A percentile compares a stretch with the other conserved stretches of the same genome.
Conservation (phyloP, 1,140 invertebrate species). For the Drosophila kohkoa region DNA sequence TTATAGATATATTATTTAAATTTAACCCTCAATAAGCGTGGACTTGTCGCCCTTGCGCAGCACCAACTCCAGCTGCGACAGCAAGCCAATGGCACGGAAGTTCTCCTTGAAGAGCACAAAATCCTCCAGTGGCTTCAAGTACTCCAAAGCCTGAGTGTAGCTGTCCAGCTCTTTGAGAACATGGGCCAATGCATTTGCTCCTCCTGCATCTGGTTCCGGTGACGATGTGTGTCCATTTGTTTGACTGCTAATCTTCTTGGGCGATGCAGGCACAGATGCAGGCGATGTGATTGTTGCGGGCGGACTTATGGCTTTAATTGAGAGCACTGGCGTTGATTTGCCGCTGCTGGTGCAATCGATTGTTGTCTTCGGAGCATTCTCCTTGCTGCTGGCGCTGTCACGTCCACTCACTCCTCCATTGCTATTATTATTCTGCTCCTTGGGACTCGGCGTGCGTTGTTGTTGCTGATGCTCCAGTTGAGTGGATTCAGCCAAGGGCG, state of each 20-base stretch:
- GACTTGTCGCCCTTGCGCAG: conserved; percentile 75
- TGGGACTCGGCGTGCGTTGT: conserved; percentile 46
- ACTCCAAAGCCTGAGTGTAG: conserved; percentile 74
- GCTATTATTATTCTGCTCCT: conserved; percentile 74
- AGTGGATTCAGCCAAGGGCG: conserved; percentile 40
- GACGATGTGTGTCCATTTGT: conserved; percentile 64
- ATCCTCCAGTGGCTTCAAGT: conserved; percentile 77
- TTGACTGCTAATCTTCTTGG: conserved; percentile 56
- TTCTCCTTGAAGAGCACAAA: conserved; percentile 82
- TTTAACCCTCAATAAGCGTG: conserved; percentile 63
- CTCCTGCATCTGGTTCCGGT: conserved; percentile 44
- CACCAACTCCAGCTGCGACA: conserved; percentile 75
- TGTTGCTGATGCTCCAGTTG: conserved; percentile 18
- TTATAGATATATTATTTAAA: conserved; percentile 7
- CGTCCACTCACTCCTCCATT: conserved; percentile 45
- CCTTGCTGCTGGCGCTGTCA: conserved; percentile 72
- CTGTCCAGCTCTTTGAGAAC: conserved; percentile 66
- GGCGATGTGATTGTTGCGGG: conserved; percentile 31
- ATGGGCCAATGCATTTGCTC: conserved; percentile 11
- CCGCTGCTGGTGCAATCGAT: conserved; percentile 61
- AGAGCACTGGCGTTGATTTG: conserved; percentile 63
- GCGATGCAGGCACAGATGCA: conserved; percentile 42
- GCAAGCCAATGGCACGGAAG: conserved; percentile 77
- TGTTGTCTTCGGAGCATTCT: conserved; percentile 61
- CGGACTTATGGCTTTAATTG: conserved; percentile 50